Evolutionary conservation across 2,113 vertebrate genomes (phyloP), one percentile per base, ranked within the genome.

Genomic region (Rhinoptilus africanus): DNA sequence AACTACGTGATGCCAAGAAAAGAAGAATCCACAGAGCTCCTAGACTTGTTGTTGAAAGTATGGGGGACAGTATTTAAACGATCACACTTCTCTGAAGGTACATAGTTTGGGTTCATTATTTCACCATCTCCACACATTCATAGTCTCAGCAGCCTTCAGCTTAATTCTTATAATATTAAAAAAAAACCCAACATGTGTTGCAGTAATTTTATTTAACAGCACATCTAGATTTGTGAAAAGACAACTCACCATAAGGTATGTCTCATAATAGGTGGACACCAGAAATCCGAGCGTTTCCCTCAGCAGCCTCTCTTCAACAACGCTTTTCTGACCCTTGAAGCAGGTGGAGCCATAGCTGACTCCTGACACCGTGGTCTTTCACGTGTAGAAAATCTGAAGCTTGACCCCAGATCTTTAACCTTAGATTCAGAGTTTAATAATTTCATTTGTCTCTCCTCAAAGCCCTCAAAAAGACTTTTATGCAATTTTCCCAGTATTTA

Each of bases 171-270:
- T 12, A 82, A 30, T 16, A 27, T 41, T 76, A 71, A 53, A 48
- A 8, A 16, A 12, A 54, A 48, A 12, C 10, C 3, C 20, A 47
- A 8, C 17, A 28, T 4, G 17, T 41, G 2, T 30, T 37, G 12
- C 21, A 68, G 10, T 35, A 39, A 53, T 73, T 86, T 83, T 53
- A 73, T n/a, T n/a, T n/a, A 57, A 5, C 22, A 26, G 3, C 3
- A 4, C 27, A 37, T 39, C 5, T 32, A 78, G n/a, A 47, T 45
- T 80, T 57, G 6, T 4, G 12, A 41, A 71, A 87, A 60, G 5
- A 62, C 9, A 41, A 45, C 41, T 89, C n/a, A 39, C 64, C 5
- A 0, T 15, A n/a, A 68, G 26, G 16, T 34, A 12, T 2, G 1
- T 24, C 14, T 75, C 34, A 16, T 0, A 6, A 11, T 8, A 86